Conservation (phyloP, 2,888 invertebrate genomes). For the Hemithea aestivaria region DNA sequence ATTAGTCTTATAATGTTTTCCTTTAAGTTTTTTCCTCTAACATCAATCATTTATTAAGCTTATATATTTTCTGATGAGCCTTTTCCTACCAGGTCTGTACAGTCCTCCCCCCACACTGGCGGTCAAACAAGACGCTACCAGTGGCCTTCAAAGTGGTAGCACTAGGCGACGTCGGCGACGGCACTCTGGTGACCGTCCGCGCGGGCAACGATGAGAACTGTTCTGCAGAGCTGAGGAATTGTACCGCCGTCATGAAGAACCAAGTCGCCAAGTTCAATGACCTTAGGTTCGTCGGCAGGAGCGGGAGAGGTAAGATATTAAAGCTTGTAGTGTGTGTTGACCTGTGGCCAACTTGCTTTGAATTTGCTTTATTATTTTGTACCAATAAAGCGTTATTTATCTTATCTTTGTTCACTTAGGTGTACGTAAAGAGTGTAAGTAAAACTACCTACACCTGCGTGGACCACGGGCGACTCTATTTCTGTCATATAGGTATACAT, state of each 20-base stretch:
- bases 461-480: no score
- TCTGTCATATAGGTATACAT: no score
- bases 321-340: no score
- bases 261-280: constrained; percentile 99
- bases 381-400: no score
- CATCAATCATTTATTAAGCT: no score
- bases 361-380: no score
- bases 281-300: constrained; percentile 96
- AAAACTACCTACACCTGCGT: no score
- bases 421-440: no score
- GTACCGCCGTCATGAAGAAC: constrained; percentile 96
- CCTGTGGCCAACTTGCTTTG: not conserved
- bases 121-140: constrained; percentile 97
- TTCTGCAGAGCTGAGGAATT: constrained; percentile 95
- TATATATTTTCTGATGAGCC: no score
- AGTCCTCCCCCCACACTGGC: constrained; percentile 96
- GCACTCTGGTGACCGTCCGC: constrained; percentile 94
- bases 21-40: no score
- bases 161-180: constrained; percentile 94
- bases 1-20: no score
- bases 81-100: constrained; percentile 82
- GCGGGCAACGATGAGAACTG: constrained; percentile 99
- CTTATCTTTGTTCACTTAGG: no score
- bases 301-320: constrained; percentile 93
- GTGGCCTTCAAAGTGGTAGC: constrained; percentile 97